Base-by-base conservation (phyloP, 2,113 vertebrate genomes). In the Colistium nudipinnis region DNA sequence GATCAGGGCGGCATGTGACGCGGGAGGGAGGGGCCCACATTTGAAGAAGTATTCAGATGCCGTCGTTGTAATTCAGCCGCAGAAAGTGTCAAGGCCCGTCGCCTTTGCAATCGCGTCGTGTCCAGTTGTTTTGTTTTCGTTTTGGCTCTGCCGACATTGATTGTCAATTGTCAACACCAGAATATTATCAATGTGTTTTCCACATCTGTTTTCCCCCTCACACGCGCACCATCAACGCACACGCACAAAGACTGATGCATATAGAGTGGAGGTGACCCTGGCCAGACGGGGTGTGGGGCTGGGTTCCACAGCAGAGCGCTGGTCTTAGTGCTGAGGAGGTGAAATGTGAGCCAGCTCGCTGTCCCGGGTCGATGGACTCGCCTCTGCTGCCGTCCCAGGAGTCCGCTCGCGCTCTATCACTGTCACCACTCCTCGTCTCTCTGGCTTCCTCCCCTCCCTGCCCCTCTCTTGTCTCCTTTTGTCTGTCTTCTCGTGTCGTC, bases 321-420 rank as follows among this genome's bases (percentile, higher is more conserved):
- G 62, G 55, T 44, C 30, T 79, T 83, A 77, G 33, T 88, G 90
- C 90, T 90, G 90, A 90, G 85, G 79, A 83, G 84, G 82, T 78
- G 90, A 90, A 91, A 91, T 60, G 70, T 81, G 88, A 91, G 71
- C 81, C 74, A 20, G 81, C 85, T 89, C 76, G 60, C 78, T 77
- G 81, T 86, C 77, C 89, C 55, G 82, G 86, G 88, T 91, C 88
- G 81, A 90, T 91, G 77, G 78, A 70, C 83, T 85, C 69, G 63
- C 81, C 84, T 83, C 73, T 69, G 30, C 68, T 76, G 75, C 73
- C 24, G 60, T 86, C 87, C 87, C 88, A 68, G 57, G 84, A 82
- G 88, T 63, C 55, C 8, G 44, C 65, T 83, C 36, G 24, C 70
- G 88, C 84, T 86, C 83, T 75, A 80, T 88, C 85, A 80, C 80